Percentiles rank a stretch among this genome's conserved stretches.
These are phyloP conservation scores for Dilophus febrilis DNA, from an alignment of 2,888 invertebrate genomes.

Conservation along the genomic window DNA sequence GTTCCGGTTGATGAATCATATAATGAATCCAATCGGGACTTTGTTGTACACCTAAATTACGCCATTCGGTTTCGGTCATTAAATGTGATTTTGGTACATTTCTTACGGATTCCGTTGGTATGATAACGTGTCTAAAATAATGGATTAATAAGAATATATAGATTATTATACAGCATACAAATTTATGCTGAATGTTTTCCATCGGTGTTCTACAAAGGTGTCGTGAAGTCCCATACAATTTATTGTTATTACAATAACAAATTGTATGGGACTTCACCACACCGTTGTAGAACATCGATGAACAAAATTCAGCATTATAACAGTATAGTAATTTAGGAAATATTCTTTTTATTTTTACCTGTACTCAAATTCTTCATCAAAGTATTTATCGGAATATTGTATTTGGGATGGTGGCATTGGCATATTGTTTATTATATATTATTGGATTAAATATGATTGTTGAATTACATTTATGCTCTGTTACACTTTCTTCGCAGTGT, in stretches of 20 bases:
- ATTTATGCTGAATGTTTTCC: background rate
- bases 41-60: slow-evolving; percentile 85
- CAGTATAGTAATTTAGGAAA: background rate
- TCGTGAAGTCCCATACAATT: too few relatives aligned
- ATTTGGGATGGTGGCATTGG: slow-evolving; percentile 69
- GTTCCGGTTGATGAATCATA: slow-evolving; percentile 83
- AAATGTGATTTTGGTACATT: slow-evolving; percentile 76
- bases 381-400: slow-evolving; percentile 84
- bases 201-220: background rate
- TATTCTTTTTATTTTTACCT: slow-evolving; percentile 36
- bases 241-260: background rate
- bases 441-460: too few relatives aligned
- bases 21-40: slow-evolving; percentile 70
- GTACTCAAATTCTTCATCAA: slow-evolving; percentile 74
- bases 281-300: too few relatives aligned
- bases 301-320: too few relatives aligned
- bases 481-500: too few relatives aligned
- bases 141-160: background rate
- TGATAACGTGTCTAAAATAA: slow-evolving; percentile 63
- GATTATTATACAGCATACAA: background rate
- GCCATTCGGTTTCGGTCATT: slow-evolving; percentile 91
- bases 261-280: background rate
- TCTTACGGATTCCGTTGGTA: slow-evolving; percentile 70
- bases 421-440: too few relatives aligned
- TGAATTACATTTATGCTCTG: too few relatives aligned